A percentile compares a stretch with the other conserved stretches of the same genome.
Conservation (phyloP, 2,888 invertebrate species). For the Peribatodes rhomboidaria region DNA sequence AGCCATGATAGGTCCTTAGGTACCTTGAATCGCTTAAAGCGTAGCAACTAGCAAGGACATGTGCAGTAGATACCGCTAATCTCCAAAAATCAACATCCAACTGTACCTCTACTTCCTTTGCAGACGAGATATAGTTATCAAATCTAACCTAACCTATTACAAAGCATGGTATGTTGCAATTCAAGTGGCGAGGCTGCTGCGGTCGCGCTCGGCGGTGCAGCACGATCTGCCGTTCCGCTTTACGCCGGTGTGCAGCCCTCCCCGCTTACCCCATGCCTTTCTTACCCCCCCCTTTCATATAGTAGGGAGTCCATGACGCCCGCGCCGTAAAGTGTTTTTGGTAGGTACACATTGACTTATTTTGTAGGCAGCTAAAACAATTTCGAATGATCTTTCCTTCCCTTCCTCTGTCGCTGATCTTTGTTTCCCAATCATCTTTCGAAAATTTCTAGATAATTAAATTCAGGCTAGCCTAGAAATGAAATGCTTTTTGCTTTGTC, state of each 20-base stretch:
- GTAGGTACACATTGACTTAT: too few relatives aligned
- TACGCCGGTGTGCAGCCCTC: constrained; percentile 71
- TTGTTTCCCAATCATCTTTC: too few relatives aligned
- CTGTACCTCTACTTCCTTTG: constrained; percentile 17
- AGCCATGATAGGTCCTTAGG: background rate
- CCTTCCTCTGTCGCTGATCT: too few relatives aligned
- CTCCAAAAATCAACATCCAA: constrained; percentile 11
- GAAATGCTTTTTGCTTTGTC: background rate
- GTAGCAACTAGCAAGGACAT: background rate
- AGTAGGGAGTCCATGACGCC: constrained; percentile 39
- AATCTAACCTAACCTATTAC: constrained; percentile 60
- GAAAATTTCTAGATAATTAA: too few relatives aligned
- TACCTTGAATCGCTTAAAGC: background rate
- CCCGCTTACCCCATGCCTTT: constrained; percentile 54
- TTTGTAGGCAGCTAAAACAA: too few relatives aligned
- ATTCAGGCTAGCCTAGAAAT: background rate
- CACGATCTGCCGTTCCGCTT: constrained; percentile 86
- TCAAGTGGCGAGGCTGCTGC: constrained; percentile 77
- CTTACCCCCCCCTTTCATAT: constrained; percentile 52
- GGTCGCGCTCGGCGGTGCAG: constrained; percentile 85
- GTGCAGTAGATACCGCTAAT: background rate
- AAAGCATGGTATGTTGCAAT: constrained; percentile 79
- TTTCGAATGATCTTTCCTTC: too few relatives aligned
- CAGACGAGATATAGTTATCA: constrained; percentile 33
- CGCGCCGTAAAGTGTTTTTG: background rate